These are phyloP conservation scores for Chymomyza amoena DNA, from an alignment of 2,888 invertebrate species.

Conservation along the genomic window DNA sequence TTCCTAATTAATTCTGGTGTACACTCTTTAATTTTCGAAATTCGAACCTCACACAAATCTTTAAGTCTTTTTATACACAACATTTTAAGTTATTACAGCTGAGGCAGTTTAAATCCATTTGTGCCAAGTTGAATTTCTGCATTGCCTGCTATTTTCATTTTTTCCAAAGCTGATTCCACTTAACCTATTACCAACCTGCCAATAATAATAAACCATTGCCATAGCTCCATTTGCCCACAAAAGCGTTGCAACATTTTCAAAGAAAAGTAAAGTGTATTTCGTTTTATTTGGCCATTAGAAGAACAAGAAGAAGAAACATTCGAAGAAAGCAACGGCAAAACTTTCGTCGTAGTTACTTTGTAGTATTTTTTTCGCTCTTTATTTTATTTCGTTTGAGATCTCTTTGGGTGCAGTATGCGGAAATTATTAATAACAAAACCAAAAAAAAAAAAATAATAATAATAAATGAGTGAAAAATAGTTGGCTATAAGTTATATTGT, in stretches of 20 bases:
- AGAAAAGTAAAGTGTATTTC: constrained; percentile 56
- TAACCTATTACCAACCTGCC: not conserved
- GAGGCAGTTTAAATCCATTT: not conserved
- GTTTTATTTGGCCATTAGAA: constrained; percentile 47
- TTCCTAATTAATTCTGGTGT: no score
- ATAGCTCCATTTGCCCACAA: constrained; percentile 66
- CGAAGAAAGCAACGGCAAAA: constrained; percentile 44
- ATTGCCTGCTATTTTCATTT: not conserved
- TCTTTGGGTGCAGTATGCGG: constrained; percentile 59
- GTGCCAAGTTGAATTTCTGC: not conserved
- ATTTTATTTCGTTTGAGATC: not conserved
- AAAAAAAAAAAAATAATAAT: constrained; percentile 13
- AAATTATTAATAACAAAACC: constrained; percentile 63
- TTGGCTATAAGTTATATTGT: not conserved
- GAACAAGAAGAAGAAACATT: not conserved
- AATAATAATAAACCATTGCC: constrained; percentile 12
- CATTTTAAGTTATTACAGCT: not conserved
- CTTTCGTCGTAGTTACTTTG: not conserved
- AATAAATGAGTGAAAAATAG: not conserved
- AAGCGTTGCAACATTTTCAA: constrained; percentile 64
- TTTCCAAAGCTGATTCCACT: not conserved
- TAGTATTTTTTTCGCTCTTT: not conserved
- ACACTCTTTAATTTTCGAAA: no score
- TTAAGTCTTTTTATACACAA: not conserved
- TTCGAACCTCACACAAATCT: not conserved